Evolutionary conservation across 2,113 vertebrate species (phyloP).

Genomic region (Perca schrenkii): DNA sequence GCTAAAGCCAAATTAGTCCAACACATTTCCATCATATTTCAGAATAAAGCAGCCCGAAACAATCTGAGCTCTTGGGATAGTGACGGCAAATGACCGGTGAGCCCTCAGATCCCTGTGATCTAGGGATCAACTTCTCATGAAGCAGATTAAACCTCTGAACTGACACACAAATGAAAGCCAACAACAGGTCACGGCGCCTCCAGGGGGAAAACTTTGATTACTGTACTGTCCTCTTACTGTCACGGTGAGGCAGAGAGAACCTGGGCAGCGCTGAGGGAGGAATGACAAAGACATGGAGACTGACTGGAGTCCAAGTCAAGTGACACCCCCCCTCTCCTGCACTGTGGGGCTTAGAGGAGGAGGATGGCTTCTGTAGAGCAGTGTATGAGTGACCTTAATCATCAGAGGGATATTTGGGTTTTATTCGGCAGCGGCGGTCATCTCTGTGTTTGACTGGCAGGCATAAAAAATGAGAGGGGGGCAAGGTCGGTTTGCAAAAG

Average conservation of each 20-base stretch:
- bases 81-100: conserved; percentile 77
- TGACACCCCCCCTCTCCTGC: not conserved
- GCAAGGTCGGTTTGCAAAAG: conserved; percentile 72
- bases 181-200: conserved; percentile 73
- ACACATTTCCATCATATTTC: conserved; percentile 80
- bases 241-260: not conserved
- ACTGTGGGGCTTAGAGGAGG: conserved; percentile 59
- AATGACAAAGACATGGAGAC: conserved; percentile 39
- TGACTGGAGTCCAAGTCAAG: conserved; percentile 18
- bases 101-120: conserved; percentile 77
- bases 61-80: conserved; percentile 73
- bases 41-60: conserved; percentile 70
- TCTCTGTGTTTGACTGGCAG: conserved; percentile 71
- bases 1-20: conserved; percentile 83
- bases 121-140: conserved; percentile 75
- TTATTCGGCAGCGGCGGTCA: conserved; percentile 68
- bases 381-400: conserved; percentile 83
- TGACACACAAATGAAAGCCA: conserved; percentile 74
- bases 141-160: conserved; percentile 73
- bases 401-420: conserved; percentile 81
- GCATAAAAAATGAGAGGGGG: conserved; percentile 65
- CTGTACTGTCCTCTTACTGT: conserved; percentile 21
- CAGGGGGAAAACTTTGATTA: conserved; percentile 56
- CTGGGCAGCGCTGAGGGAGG: conserved; percentile 15
- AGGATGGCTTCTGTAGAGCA: conserved; percentile 65